phyloP scores from a whole-genome alignment of 2,113 vertebrate genomes.

The human region DNA sequence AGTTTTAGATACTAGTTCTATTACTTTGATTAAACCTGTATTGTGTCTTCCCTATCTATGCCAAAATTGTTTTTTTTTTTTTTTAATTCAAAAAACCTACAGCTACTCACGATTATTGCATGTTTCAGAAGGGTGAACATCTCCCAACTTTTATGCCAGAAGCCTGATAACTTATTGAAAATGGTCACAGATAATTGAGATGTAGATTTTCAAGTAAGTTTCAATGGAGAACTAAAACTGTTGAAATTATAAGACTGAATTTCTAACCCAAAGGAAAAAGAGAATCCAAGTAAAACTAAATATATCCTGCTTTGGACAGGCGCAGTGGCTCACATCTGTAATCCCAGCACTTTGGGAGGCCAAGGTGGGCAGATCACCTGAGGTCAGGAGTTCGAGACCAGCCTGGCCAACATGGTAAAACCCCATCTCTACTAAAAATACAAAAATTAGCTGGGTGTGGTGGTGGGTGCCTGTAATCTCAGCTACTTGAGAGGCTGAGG shows the following conservation, averaged over 20 bases:
- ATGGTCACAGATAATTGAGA: not conserved
- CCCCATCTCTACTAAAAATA: too few species aligned
- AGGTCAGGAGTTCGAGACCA: too few species aligned
- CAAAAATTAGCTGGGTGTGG: too few species aligned
- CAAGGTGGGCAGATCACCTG: too few species aligned
- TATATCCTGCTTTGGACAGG: not conserved
- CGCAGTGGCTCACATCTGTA: too few species aligned
- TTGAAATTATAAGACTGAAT: slow-evolving; percentile 7
- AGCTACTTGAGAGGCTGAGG: too few species aligned
- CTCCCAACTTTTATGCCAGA: not conserved
- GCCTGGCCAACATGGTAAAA: too few species aligned
- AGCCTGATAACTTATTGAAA: not conserved
- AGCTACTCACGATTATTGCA: not conserved
- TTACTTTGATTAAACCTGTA: not conserved
- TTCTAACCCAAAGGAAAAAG: not conserved
- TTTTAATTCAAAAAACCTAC: not conserved
- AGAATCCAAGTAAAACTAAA: not conserved
- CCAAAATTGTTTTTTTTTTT: not conserved
- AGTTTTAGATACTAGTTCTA: not conserved
- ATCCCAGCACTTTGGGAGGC: too few species aligned
- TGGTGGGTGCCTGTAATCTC: too few species aligned
- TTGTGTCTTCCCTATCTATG: not conserved
- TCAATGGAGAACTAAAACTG: not conserved
- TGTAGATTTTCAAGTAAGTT: not conserved
- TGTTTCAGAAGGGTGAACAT: not conserved